Evolutionary conservation across 2,797 vertebrate species (phyloP).

Genomic region (Simalia tracyae): DNA sequence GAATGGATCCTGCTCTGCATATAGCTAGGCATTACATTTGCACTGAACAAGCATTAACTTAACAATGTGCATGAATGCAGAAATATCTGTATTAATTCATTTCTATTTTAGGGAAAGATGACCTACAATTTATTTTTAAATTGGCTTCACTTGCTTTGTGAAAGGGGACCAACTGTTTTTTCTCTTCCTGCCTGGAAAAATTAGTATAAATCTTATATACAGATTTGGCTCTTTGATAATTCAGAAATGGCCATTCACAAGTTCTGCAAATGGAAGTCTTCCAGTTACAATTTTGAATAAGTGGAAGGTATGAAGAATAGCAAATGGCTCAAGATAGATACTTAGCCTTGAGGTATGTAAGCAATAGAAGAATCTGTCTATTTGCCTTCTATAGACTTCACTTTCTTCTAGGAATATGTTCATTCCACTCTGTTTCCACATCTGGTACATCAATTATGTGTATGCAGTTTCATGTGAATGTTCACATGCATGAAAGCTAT

Average conservation of each 20-base stretch:
- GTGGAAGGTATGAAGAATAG: not conserved
- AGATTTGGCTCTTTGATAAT: not conserved
- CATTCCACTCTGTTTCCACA: not conserved
- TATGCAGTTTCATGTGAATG: not conserved
- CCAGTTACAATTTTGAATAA: not conserved
- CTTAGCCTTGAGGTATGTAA: not conserved
- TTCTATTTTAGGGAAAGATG: constrained; percentile 10
- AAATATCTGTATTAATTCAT: constrained; percentile 8
- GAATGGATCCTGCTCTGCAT: not conserved
- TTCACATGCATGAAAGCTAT: not conserved
- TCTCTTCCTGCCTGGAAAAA: not conserved
- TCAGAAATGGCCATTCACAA: not conserved
- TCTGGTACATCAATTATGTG: not conserved
- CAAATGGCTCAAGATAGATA: not conserved
- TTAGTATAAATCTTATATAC: not conserved
- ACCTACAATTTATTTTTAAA: not conserved
- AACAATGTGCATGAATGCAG: constrained; percentile 1
- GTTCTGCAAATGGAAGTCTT: not conserved
- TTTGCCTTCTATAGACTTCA: not conserved
- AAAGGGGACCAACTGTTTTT: not conserved
- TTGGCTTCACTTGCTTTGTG: not conserved
- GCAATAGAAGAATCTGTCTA: not conserved
- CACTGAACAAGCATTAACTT: constrained; percentile 3
- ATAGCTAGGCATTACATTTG: constrained; percentile 5
- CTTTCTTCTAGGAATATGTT: not conserved